Evolutionary conservation across 1,140 invertebrate species (phyloP).

Genomic region (Sipha flava): DNA sequence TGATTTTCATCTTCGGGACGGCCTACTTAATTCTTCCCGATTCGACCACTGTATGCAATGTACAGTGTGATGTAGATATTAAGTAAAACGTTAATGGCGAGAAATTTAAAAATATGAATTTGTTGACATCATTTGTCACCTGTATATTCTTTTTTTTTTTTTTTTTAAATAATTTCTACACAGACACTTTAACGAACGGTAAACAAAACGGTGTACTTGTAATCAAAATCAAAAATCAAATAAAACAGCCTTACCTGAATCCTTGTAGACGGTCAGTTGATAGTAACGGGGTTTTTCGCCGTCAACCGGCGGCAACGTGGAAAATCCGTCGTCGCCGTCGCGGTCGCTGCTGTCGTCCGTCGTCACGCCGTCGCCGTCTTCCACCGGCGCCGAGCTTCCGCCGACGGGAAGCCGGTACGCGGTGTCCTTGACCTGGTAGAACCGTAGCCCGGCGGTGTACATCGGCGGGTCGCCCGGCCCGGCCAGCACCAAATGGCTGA

Average conservation of each 20-base stretch:
- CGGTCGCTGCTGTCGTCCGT: background rate
- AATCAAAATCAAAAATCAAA: background rate
- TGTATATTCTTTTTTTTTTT: no score
- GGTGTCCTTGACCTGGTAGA: conserved; percentile 69
- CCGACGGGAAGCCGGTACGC: conserved; percentile 50
- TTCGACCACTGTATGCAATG: no score
- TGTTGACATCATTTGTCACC: no score
- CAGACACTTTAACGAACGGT: no score
- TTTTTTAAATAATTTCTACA: no score
- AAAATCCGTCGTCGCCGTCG: background rate
- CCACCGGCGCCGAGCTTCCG: background rate
- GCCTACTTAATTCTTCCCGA: no score
- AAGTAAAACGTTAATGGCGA: no score
- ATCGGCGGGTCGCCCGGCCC: conserved; percentile 56
- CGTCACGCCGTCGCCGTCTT: conserved; percentile 41
- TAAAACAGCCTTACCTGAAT: conserved; percentile 53
- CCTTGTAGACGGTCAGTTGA: conserved; percentile 63
- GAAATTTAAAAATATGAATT: no score
- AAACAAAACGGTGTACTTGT: background rate
- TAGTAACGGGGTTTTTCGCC: background rate
- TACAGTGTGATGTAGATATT: no score
- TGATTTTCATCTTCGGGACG: no score
- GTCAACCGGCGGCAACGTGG: background rate
- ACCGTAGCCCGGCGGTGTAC: conserved; percentile 74
- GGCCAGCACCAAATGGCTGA: conserved; percentile 58